Evolutionary conservation across 64 coral and sea anemone genomes (phyloP).

Genomic region (Montipora foliosa): DNA sequence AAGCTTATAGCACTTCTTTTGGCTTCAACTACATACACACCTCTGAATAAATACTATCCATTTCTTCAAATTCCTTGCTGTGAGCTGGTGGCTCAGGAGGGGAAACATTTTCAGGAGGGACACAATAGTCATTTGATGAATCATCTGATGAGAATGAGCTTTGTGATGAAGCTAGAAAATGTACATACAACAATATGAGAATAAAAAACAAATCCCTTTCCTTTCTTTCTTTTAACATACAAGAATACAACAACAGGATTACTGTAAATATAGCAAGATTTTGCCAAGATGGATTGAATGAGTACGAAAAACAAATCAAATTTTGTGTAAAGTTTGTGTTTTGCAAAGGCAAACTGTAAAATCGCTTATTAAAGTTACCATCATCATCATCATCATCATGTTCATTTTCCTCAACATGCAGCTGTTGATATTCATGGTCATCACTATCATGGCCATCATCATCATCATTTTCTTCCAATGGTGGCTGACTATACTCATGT

Average conservation of each 20-base stretch:
- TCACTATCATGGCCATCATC: neutral
- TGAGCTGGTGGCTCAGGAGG: conserved; percentile 39
- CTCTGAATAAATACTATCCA: conserved; percentile 42
- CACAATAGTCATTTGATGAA: conserved; percentile 41
- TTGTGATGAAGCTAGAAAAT: conserved; percentile 18
- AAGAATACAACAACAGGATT: too few relatives aligned
- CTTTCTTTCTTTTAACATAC: neutral
- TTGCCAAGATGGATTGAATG: too few relatives aligned
- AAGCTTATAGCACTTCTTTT: too few relatives aligned
- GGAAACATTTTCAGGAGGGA: conserved; percentile 18
- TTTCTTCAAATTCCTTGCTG: conserved; percentile 1
- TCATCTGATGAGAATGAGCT: conserved; percentile 36
- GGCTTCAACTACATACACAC: neutral
- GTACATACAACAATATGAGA: too few relatives aligned
- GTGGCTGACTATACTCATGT: conserved; percentile 29
- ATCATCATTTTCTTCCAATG: neutral
- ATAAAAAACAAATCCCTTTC: neutral
- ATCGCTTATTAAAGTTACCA: neutral
- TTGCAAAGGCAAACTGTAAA: neutral
- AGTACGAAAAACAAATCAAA: too few relatives aligned
- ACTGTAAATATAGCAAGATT: too few relatives aligned
- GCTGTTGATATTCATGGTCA: conserved; percentile 15
- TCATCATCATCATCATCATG: neutral
- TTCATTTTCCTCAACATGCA: neutral
- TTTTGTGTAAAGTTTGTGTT: too few relatives aligned